Evolutionary conservation across 2,888 invertebrate species (phyloP), one percentile per base, ranked within the genome.

Genomic region (Eudasyphora cyanicolor): DNA sequence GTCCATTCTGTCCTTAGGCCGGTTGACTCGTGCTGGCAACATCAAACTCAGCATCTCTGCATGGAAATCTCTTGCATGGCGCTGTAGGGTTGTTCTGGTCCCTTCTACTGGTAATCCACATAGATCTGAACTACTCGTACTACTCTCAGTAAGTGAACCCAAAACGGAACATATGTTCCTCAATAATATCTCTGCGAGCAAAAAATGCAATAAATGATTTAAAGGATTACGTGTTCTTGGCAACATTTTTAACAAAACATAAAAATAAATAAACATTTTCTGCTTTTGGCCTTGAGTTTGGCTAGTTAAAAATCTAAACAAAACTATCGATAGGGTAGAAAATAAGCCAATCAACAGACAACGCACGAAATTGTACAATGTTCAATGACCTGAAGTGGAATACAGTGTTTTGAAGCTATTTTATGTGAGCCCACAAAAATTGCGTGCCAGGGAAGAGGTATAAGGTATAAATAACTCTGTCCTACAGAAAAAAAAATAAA

Each of bases 1-100:
- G 32, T 42, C 27, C 60, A n/a, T 73, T 7, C 45, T n/a, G 45
- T 57, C 35, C 29, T 45, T 75, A 64, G 76, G 54, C 32, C 62
- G n/a, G n/a, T n/a, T n/a, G n/a, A n/a, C n/a, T n/a, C n/a, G 14
- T 45, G 45, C n/a, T 32, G 32, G 32, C 32, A 4, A 32, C 5
- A 10, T 21, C 21, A 29, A n/a, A n/a, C n/a, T n/a, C n/a, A 14
- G 14, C 57, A 27, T 0, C 27, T 57, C 57, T 35, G 64, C 57
- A 74, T 14, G 8, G 35, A 64, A 76, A 29, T 64, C 62, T 14
- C 49, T 49, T 29, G 14, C 24, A 67, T 38, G 5, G 49, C n/a
- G n/a, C 70, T 62, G 81, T 69, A 51, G 84, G 84, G 81, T 84
- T 76, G 81, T 79, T 84, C 10, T 21, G 42, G 57, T 14, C 57